These are phyloP conservation scores for Chaetorhynchus papuensis DNA, from an alignment of 2,113 vertebrate genomes.

Conservation along the genomic window DNA sequence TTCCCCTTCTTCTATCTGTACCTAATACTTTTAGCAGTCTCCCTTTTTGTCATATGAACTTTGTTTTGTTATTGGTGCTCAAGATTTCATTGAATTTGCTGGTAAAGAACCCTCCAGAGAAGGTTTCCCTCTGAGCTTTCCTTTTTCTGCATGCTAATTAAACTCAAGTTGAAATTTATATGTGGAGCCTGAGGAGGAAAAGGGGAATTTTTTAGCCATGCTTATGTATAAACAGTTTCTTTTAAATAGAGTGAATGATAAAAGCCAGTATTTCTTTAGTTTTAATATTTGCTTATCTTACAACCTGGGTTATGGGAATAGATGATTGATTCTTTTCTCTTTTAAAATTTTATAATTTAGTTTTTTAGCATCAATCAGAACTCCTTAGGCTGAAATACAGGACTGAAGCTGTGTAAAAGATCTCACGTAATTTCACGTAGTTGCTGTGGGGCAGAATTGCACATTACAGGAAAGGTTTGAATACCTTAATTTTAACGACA, in stretches of 20 bases:
- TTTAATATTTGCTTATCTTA: not conserved
- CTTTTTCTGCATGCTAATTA: not conserved
- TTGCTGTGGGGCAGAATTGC: not conserved
- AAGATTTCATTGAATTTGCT: not conserved
- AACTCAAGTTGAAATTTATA: not conserved
- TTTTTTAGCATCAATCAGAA: not conserved
- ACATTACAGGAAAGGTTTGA: not conserved
- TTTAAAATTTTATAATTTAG: not conserved
- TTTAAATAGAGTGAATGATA: not conserved
- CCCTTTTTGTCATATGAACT: not conserved
- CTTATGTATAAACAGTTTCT: not conserved
- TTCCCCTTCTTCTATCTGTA: not conserved
- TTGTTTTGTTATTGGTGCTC: not conserved
- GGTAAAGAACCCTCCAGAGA: not conserved
- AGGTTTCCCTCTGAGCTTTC: not conserved
- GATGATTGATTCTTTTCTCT: not conserved
- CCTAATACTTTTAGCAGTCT: not conserved
- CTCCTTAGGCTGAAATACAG: not conserved
- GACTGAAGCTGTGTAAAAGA: not conserved
- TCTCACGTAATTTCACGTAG: not conserved
- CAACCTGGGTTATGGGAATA: not conserved
- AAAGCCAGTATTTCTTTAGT: not conserved
- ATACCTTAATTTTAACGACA: not conserved
- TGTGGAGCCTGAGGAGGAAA: not conserved
- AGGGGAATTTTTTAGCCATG: not conserved